phyloP scores from a whole-genome alignment of 53 echinoderm and acorn worm genomes.

The Stichopus horrens region DNA sequence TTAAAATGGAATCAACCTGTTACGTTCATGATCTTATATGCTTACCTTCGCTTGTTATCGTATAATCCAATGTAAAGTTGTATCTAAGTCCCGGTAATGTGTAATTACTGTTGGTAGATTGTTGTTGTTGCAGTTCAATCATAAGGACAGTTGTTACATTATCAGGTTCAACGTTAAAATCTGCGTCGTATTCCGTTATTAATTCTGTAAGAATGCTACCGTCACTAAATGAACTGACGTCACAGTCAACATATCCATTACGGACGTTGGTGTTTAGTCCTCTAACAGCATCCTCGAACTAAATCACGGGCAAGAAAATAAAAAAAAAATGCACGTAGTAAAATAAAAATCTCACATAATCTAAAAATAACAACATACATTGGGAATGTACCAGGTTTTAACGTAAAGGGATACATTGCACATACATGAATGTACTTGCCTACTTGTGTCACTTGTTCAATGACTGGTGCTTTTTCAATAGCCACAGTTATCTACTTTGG shows the following conservation, averaged over 20 bases:
- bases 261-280: not conserved
- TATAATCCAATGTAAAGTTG: not conserved
- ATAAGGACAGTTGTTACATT: not conserved
- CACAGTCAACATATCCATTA: not conserved
- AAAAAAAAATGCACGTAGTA: too few species aligned
- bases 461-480: too few species aligned
- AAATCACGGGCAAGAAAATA: not conserved
- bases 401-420: too few species aligned
- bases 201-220: not conserved
- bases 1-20: too few species aligned
- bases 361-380: too few species aligned
- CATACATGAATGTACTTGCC: too few species aligned
- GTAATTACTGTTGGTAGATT: not conserved
- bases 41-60: not conserved
- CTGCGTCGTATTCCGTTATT: not conserved
- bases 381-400: too few species aligned
- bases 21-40: not conserved
- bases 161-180: not conserved
- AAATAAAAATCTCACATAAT: too few species aligned
- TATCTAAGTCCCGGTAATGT: not conserved
- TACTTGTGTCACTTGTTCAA: too few species aligned
- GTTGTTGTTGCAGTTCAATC: not conserved
- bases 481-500: too few species aligned
- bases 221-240: not conserved
- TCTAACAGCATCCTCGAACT: not conserved